Evolutionary conservation across 2,888 invertebrate species (phyloP), one percentile per base, ranked within the genome.

Genomic region (Eristalis pertinax): DNA sequence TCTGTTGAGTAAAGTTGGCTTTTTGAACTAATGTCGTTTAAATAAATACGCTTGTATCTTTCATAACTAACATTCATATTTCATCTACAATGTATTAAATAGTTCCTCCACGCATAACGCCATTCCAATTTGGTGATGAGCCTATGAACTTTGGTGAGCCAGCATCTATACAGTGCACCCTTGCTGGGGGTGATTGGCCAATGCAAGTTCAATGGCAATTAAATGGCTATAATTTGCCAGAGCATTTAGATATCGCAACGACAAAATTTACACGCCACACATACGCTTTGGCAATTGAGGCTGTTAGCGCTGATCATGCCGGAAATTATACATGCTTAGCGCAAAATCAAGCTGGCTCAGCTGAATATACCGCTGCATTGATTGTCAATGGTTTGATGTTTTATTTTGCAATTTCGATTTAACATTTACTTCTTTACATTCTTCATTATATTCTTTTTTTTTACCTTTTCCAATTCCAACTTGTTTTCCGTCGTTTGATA

Each of bases 21-120:
- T 69, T 65, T 79, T 43, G 63, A 65, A 70, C 50, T 80, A 83
- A 72, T 65, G 38, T 58, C 11, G 65, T 68, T 50, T 67, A 56
- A 63, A 38, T 50, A 69, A 32, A 11, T 64, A 50, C 29, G 38
- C 35, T 64, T 79, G 24, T 78, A 85, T 81, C 72, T 69, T 73
- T 74, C n/a, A 69, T 77, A 38, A 87, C 84, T 87, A 84, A 87
- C 79, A 83, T 1, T 35, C 10, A 60, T 35, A 19, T 24, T 58
- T 26, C 56, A 11, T 72, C 19, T 65, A 60, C 13, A 75, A 22
- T 56, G 29, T 50, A n/a, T 69, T n/a, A 50, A n/a, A 60, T 38
- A 96, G 96, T 96, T 92, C 93, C 95, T 90, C 96, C 96, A 90
- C 95, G 95, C 94, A 96, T 96, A 92, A 95, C 95, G 90, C 96